Base-by-base conservation (phyloP, 2,797 vertebrate genomes). In the Tangara arthus region DNA sequence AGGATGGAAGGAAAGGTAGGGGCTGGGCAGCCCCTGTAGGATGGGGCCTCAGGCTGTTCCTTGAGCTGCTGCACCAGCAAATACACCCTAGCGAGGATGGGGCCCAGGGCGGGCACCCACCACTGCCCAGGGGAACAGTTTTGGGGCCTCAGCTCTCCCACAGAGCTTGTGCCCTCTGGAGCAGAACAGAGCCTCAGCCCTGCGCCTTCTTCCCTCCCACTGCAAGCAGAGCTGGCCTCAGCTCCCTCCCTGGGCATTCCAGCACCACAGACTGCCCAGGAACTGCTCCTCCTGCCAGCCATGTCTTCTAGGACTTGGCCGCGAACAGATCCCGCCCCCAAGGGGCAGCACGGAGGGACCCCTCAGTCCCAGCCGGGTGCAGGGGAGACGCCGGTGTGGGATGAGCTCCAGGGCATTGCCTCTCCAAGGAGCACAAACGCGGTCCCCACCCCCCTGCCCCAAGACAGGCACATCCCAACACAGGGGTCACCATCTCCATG, bases 261-360 rank as follows among this genome's bases (percentile, higher is more conserved):
- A 55, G 3, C 35, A 55, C 34, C 73, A 47, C 22, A 35, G 59
- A 39, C 63, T 60, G 55, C 76, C 53, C 11, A 5, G 35, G 68
- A 76, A n/a, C 68, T 52, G 60, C 80, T 65, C 16, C 37, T 72
- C 20, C 44, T 28, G 35, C 34, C 77, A 49, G 61, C 16, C 1
- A 18, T 2, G 41, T 11, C 72, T 88, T 82, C 76, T 35, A 75
- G 83, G 72, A 85, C 19, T 61, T 52, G 60, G 41, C 32, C 17
- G n/a, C 0, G 0, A 61, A 49, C 2, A 56, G 50, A 64, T 16
- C n/a, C 27, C 0, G 0, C 39, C 18, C 32, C 30, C 6, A 3
- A 30, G 39, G 24, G 47, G 61, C 56, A 92, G 65, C 6, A 2
- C 4, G 0, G 46, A 86, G 30, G 16, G n/a, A 44, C 6, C 8